Conservation (phyloP, 2,113 vertebrate genomes). For the Lepus americanus region DNA sequence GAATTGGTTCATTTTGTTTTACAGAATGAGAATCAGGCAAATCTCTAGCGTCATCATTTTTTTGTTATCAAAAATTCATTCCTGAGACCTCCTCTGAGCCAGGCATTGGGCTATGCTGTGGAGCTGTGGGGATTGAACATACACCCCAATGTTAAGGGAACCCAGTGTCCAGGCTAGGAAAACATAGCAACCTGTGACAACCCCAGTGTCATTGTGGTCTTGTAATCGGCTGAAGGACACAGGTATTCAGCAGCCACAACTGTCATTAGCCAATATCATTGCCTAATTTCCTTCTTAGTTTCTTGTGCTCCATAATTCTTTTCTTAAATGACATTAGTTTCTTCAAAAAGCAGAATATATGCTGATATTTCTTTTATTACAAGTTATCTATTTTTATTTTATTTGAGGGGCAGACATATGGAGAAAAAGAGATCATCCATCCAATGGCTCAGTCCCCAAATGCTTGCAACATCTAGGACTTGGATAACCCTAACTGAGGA, state of each 20-base stretch:
- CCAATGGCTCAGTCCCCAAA: too few species aligned
- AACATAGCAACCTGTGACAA: background rate
- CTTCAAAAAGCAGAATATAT: background rate
- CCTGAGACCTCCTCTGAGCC: background rate
- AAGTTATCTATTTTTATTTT: too few species aligned
- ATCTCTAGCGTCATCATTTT: background rate
- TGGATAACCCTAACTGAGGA: too few species aligned
- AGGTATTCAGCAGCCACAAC: background rate
- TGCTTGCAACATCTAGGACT: too few species aligned
- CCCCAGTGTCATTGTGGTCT: background rate
- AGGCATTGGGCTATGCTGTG: background rate
- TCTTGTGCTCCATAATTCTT: background rate
- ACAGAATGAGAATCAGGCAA: background rate
- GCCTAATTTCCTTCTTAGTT: background rate
- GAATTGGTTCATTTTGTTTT: background rate
- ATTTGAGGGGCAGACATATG: too few species aligned
- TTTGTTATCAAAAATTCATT: background rate
- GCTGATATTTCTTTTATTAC: background rate
- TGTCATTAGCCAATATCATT: background rate
- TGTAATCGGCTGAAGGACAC: background rate
- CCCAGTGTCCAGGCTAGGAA: background rate
- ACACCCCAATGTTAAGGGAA: background rate
- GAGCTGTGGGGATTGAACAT: accelerated
- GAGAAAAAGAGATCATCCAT: too few species aligned
- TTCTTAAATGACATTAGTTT: background rate